A percentile compares a stretch with the other conserved stretches of the same genome.
phyloP scores from a whole-genome alignment of 2,797 vertebrate genomes.

The Leucoraja ocellata region DNA sequence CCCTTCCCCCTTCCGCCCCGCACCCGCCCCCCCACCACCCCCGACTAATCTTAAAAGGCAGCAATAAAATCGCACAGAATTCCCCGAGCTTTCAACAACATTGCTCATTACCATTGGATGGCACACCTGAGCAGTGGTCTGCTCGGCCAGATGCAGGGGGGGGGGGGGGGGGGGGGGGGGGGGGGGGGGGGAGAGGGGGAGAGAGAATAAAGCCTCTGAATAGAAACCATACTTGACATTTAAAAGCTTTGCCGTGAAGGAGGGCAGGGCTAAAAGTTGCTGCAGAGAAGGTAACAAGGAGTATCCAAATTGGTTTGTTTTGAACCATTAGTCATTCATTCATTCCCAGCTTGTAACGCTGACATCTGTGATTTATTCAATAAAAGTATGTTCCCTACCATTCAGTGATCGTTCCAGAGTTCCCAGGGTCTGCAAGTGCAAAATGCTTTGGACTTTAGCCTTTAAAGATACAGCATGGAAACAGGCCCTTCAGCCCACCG shows the following conservation, averaged over 20 bases:
- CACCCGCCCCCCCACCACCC: too few relatives aligned
- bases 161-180: neutral
- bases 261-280: conserved; percentile 39
- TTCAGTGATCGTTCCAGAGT: conserved; percentile 43
- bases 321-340: conserved; percentile 57
- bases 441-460: too few relatives aligned
- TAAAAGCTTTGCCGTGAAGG: conserved; percentile 60
- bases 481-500: too few relatives aligned
- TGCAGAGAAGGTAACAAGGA: neutral
- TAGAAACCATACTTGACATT: conserved; percentile 76
- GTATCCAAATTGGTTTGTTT: conserved; percentile 15
- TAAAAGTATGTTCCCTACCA: conserved; percentile 48
- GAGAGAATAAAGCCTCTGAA: conserved; percentile 53
- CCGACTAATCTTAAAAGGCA: conserved; percentile 77
- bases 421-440: too few relatives aligned
- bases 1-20: neutral
- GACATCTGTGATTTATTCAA: conserved; percentile 58
- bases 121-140: conserved; percentile 77
- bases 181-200: neutral
- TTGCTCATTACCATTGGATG: conserved; percentile 71
- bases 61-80: conserved; percentile 80
- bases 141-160: conserved; percentile 64
- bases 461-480: too few relatives aligned
- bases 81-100: conserved; percentile 79
- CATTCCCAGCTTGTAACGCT: conserved; percentile 57